A percentile compares a stretch with the other conserved stretches of the same genome.
Conservation (phyloP, 2,113 vertebrate species). For the Mirounga angustirostris region DNA sequence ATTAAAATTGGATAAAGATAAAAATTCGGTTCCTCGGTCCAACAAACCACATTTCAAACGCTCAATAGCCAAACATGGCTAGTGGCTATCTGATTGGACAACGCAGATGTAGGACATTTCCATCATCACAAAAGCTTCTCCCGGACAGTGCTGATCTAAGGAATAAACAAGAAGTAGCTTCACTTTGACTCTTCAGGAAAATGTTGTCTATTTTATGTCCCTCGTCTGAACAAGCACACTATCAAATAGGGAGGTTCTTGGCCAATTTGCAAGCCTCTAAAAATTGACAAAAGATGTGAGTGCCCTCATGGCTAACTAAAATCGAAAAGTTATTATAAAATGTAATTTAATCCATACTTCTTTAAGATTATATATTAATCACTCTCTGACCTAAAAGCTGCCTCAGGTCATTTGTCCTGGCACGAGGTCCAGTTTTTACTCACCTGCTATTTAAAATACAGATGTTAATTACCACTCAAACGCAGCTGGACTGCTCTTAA, state of each 20-base stretch:
- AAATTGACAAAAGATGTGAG: not conserved
- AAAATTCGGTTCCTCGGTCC: not conserved
- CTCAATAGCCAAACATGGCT: not conserved
- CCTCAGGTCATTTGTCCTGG: constrained; percentile 25
- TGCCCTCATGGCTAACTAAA: not conserved
- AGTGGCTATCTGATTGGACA: not conserved
- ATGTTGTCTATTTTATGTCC: not conserved
- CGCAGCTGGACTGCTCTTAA: not conserved
- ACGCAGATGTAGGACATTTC: not conserved
- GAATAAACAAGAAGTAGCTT: not conserved
- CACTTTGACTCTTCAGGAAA: not conserved
- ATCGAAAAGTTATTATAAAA: not conserved
- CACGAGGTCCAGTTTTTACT: not conserved
- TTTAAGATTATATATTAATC: not conserved
- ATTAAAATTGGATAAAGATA: not conserved
- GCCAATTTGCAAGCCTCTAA: not conserved
- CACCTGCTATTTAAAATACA: not conserved
- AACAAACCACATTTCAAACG: not conserved
- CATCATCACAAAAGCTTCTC: not conserved
- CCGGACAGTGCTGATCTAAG: not conserved
- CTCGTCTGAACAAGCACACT: not conserved
- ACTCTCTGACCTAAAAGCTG: not conserved
- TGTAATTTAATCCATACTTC: not conserved
- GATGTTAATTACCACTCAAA: constrained; percentile 23
- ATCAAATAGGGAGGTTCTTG: not conserved